Evolutionary conservation across 2,888 invertebrate species (phyloP), one percentile per base, ranked within the genome.

Genomic region (Acanthococcus lagerstroemiae): DNA sequence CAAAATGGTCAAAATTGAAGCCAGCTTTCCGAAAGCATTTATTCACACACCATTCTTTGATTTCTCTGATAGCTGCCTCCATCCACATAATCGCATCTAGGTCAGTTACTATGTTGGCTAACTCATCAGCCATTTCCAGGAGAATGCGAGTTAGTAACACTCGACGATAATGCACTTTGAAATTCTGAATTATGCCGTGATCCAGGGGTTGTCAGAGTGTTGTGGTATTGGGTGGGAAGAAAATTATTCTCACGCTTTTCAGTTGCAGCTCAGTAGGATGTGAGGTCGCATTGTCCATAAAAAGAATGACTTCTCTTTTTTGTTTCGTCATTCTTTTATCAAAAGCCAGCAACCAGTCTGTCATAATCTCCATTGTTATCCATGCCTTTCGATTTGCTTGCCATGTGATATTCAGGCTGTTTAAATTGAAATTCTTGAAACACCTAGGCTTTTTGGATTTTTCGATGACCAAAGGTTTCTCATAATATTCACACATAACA

Each of bases 301-400:
- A 61, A 44, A 67, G 44, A 44, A 67, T 5, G 22, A 67, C 57
- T 6, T 67, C 57, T 60, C 67, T 48, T n/a, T 60, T 44, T n/a
- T 52, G 12, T 52, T 45, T 12, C 44, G 27, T 45, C 60, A 61
- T 60, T 67, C 54, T 60, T 12, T 21, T 15, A 45, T 61, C 60
- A 26, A 67, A 24, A 50, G 26, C 60, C 17, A 61, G 9, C 30
- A 67, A 54, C 54, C 58, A 67, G 17, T 61, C 60, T 44, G 60
- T 67, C 60, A 67, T 67, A 52, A 67, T 67, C 9, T 19, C 52
- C 24, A 25, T 30, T 44, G 60, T 67, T 60, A 67, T 61, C 60
- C 60, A 67, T n/a, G 60, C 67, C 27, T 67, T 60, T 21, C 19
- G 17, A 6, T 54, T 66, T 4, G 54, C 25, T 15, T 67, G 27